A percentile compares a stretch with the other conserved stretches of the same genome.
phyloP scores from a whole-genome alignment of 2,797 vertebrate genomes.

The Dicrostonyx torquatus region DNA sequence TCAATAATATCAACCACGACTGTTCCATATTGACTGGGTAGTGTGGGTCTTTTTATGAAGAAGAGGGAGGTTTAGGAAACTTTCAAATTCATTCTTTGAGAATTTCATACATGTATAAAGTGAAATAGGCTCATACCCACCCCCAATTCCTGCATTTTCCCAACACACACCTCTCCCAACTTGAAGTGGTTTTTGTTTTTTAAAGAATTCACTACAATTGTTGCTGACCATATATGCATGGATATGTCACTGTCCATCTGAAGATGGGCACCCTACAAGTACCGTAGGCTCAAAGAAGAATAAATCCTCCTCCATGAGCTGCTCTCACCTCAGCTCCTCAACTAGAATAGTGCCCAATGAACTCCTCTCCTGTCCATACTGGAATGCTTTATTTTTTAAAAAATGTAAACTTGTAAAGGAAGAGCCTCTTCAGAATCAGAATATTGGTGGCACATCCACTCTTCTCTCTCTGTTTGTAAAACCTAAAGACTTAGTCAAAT shows the following conservation, averaged over 20 bases:
- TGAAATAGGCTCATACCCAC: background rate
- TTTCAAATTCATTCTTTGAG: background rate
- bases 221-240: background rate
- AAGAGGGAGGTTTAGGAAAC: background rate
- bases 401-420: background rate
- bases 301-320: fast-evolving
- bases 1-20: background rate
- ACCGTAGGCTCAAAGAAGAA: background rate
- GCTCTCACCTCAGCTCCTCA: too few species aligned
- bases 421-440: background rate
- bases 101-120: background rate
- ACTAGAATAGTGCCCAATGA: background rate
- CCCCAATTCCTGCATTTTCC: background rate
- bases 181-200: background rate
- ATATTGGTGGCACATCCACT: background rate
- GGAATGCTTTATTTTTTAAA: background rate
- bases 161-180: background rate
- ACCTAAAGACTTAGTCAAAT: background rate
- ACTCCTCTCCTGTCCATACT: background rate
- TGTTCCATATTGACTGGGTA: background rate
- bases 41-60: background rate
- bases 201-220: background rate
- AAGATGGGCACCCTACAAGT: background rate
- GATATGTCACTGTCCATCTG: background rate
- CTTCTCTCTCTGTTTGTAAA: background rate